Evolutionary conservation across 2,113 vertebrate genomes (phyloP).

Genomic region (Daboia siamensis): DNA sequence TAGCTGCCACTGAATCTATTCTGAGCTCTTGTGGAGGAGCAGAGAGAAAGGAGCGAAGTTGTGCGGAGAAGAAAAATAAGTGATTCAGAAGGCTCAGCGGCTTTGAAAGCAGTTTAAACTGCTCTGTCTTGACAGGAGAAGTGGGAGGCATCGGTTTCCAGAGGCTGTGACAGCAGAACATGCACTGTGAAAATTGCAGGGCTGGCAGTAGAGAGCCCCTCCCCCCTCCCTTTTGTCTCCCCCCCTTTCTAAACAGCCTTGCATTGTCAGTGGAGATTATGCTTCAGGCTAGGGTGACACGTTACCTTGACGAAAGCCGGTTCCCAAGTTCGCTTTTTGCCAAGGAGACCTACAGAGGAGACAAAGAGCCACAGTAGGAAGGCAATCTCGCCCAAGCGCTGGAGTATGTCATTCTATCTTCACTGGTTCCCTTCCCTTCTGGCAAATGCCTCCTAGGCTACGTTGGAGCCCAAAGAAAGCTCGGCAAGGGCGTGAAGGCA

Average conservation of each 20-base stretch:
- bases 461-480: no score
- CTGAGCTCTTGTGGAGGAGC: not conserved
- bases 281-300: not conserved
- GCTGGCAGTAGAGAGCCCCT: not conserved
- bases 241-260: conserved; percentile 19
- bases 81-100: not conserved
- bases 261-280: conserved; percentile 36
- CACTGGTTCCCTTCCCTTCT: not conserved
- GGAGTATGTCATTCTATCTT: not conserved
- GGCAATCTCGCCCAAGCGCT: not conserved
- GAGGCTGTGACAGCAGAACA: conserved; percentile 23
- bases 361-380: not conserved
- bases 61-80: not conserved
- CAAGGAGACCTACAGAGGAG: not conserved
- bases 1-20: not conserved
- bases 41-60: not conserved
- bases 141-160: not conserved
- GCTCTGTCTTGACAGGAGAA: conserved; percentile 25
- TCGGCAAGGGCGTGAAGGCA: not conserved
- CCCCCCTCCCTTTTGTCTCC: not conserved
- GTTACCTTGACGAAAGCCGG: not conserved
- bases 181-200: conserved; percentile 30
- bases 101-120: conserved; percentile 4
- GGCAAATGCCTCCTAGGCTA: not conserved
- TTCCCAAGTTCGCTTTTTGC: not conserved